Conservation (phyloP, 2,113 vertebrate species). For the Pseudorhombus dupliciocellatus region DNA sequence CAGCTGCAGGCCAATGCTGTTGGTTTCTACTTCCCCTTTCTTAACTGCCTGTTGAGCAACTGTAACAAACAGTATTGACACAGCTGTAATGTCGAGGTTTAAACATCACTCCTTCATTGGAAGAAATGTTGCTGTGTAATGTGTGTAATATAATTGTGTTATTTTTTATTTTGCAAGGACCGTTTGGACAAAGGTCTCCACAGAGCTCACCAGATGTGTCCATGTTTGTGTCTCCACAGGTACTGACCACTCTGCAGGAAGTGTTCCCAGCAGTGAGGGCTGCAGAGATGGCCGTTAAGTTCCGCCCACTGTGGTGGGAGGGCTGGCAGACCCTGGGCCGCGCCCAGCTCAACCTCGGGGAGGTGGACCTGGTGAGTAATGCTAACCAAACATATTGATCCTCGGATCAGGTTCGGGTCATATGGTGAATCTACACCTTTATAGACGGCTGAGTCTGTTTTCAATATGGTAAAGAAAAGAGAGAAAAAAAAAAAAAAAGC, state of each 20-base stretch:
- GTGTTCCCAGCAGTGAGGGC: conserved; percentile 94
- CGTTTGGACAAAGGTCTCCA: neutral
- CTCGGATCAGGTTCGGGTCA: no score
- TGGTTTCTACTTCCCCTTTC: neutral
- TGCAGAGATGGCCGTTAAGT: conserved; percentile 91
- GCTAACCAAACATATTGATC: neutral
- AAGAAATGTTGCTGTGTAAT: neutral
- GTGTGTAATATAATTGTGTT: neutral
- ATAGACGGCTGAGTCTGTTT: neutral
- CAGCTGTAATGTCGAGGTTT: neutral
- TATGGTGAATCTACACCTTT: neutral
- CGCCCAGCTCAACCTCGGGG: conserved; percentile 93
- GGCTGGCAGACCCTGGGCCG: conserved; percentile 95
- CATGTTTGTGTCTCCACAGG: conserved; percentile 72
- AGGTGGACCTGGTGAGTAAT: conserved; percentile 89
- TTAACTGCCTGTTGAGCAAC: neutral
- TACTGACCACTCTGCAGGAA: conserved; percentile 90
- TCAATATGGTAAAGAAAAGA: neutral
- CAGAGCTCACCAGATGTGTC: neutral
- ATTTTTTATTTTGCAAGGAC: neutral
- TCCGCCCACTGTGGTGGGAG: conserved; percentile 91
- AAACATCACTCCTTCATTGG: neutral
- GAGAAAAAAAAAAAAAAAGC: neutral
- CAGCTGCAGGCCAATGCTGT: neutral
- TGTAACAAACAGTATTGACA: neutral